Base-by-base conservation (phyloP, 2,113 vertebrate species). In the Mustelus asterias region DNA sequence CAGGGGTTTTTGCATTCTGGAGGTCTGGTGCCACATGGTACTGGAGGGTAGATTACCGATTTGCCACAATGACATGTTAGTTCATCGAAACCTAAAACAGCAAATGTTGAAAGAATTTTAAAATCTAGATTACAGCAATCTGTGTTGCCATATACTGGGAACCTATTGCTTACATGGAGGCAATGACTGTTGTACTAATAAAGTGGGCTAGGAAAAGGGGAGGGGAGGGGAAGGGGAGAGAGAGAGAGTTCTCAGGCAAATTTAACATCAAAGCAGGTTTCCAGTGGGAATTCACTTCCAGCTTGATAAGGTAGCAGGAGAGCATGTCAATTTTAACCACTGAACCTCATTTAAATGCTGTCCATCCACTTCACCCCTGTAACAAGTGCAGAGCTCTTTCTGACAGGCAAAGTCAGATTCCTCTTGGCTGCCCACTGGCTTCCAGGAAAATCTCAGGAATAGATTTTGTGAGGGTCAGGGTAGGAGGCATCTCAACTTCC, bases 1-100 rank as follows among this genome's bases (percentile, higher is more conserved):
- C 99, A 99, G 26, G 97, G 96, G 90, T 98, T 99, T 96, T 99
- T 98, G 97, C 99, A 99, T 96, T 99, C 99, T 0, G 99, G 99
- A 58, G 99, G 99, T 95, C 98, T 98, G 37, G 99, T 99, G 96
- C 99, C 99, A 97, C 99, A 99, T 48, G 99, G 97, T 94, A 99
- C 98, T 58, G 99, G 99, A 0, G 99, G 99, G 96, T 98, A 99
- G 97, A 99, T 97, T 95, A 99, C 98, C 0, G 98, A 98, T 95
- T 98, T 97, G 0, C 99, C 99, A 96, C 99, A 99, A 90, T 99
- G 98, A 97, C 99, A 99, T 60, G 98, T 98, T 97, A 99, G 97
- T 96, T 99, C 99, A 0, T 99, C 99, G 97, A 99, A 99, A 97
- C 99, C 99, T 99, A 96, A 96, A 65, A 90, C 9, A 95, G 69